Conservation (phyloP, 30 jellyfish, hydroid and myxozoan genomes). For the Aurelia sp. region DNA sequence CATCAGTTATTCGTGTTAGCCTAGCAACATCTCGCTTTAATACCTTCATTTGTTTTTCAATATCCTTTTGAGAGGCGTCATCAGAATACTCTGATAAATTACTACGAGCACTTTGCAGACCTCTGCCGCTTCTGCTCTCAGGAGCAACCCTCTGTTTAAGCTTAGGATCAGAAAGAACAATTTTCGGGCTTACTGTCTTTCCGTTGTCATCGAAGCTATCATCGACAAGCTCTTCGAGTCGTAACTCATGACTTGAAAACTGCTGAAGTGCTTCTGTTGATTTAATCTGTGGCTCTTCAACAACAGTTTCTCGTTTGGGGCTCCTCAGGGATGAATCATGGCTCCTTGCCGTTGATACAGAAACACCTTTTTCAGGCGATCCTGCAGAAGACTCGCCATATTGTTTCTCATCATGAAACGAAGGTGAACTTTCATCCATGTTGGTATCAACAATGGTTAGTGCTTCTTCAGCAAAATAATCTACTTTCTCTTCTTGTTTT, state of each 20-base stretch:
- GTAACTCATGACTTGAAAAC: conserved; percentile 44
- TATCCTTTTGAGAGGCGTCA: neutral
- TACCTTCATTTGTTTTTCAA: neutral
- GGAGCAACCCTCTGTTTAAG: neutral
- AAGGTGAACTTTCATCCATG: neutral
- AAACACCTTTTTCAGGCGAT: neutral
- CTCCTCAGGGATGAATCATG: too few species aligned
- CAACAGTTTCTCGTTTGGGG: neutral
- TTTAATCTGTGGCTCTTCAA: conserved; percentile 37
- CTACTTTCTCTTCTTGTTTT: neutral
- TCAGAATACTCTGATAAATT: neutral
- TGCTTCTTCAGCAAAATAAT: neutral
- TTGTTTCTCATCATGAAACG: neutral
- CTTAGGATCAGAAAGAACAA: neutral
- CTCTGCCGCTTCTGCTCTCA: neutral
- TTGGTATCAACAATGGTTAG: neutral
- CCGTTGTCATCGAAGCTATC: conserved; percentile 1
- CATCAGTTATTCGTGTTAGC: conserved; percentile 1
- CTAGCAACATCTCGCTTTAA: neutral
- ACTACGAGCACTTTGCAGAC: neutral
- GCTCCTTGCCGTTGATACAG: neutral
- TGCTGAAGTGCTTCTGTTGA: conserved; percentile 21
- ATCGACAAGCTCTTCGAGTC: conserved; percentile 51
- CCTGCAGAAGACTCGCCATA: neutral
- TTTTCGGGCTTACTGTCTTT: neutral